Conservation (phyloP, 2,797 vertebrate species). For the Characodon lateralis region DNA sequence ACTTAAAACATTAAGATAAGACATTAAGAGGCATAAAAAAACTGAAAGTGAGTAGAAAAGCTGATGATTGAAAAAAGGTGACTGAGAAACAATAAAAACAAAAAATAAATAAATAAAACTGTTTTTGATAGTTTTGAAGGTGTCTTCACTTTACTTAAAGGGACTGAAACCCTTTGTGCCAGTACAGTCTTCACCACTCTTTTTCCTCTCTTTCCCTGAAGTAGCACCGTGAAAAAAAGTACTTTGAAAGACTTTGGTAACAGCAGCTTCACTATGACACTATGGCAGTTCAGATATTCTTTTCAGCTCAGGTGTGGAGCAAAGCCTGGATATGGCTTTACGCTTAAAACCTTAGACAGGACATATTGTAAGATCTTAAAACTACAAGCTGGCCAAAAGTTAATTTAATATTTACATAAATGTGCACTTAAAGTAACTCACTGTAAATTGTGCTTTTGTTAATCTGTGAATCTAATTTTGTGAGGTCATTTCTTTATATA, state of each 20-base stretch:
- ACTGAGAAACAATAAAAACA: background rate
- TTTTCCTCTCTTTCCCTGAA: background rate
- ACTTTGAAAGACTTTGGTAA: slow-evolving; percentile 45
- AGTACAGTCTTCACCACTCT: background rate
- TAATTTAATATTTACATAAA: background rate
- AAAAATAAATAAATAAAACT: background rate
- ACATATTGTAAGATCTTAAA: background rate
- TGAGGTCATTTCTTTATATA: background rate
- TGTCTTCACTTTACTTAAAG: background rate
- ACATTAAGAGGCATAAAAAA: background rate
- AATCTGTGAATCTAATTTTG: background rate
- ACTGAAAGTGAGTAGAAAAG: background rate
- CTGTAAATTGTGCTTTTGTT: slow-evolving; percentile 36
- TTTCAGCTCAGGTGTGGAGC: slow-evolving; percentile 3
- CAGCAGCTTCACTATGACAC: slow-evolving; percentile 30
- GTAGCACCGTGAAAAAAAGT: slow-evolving; percentile 30
- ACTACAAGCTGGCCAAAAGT: background rate
- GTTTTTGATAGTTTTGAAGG: background rate
- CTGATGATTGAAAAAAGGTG: background rate
- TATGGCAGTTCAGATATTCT: slow-evolving; percentile 28
- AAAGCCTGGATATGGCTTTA: background rate
- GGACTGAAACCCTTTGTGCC: background rate
- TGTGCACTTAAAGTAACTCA: background rate
- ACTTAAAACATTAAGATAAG: background rate
- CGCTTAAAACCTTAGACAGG: background rate